Percentiles rank a stretch among this genome's conserved stretches.
Conservation (phyloP, 2,888 invertebrate species). For the Orthosia gothica region DNA sequence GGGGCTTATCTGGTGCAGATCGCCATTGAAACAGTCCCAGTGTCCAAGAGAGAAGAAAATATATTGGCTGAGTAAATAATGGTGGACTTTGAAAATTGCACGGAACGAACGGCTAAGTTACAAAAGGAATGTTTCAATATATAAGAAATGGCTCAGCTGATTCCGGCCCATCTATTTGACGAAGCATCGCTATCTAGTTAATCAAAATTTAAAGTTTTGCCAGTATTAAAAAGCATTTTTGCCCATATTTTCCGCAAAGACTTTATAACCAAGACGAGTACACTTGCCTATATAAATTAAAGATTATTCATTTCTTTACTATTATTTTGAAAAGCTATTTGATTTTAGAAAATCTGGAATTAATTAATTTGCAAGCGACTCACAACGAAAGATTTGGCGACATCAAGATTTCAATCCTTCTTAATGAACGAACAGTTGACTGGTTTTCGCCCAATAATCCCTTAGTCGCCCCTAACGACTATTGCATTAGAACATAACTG, state of each 20-base stretch:
- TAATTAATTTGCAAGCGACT: neutral
- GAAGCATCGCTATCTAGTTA: too few relatives aligned
- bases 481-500: constrained; percentile 35
- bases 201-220: too few relatives aligned
- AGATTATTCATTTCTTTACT: too few relatives aligned
- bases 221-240: too few relatives aligned
- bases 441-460: constrained; percentile 34
- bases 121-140: neutral
- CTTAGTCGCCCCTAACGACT: constrained; percentile 21
- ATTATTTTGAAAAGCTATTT: too few relatives aligned
- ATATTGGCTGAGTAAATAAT: constrained; percentile 34
- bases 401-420: neutral
- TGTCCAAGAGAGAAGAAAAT: constrained; percentile 40
- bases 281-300: too few relatives aligned
- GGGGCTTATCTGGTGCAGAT: constrained; percentile 56
- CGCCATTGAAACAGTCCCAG: constrained; percentile 35
- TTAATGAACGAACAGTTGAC: constrained; percentile 30
- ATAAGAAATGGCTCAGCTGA: neutral
- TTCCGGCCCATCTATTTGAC: too few relatives aligned
- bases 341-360: neutral
- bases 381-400: constrained; percentile 15
- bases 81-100: constrained; percentile 1
- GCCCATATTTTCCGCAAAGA: too few relatives aligned
- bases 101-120: neutral
- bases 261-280: too few relatives aligned